A percentile compares a stretch with the other conserved stretches of the same genome.
phyloP scores from a whole-genome alignment of 1,140 invertebrate genomes.

The Semibalanus balanoides region DNA sequence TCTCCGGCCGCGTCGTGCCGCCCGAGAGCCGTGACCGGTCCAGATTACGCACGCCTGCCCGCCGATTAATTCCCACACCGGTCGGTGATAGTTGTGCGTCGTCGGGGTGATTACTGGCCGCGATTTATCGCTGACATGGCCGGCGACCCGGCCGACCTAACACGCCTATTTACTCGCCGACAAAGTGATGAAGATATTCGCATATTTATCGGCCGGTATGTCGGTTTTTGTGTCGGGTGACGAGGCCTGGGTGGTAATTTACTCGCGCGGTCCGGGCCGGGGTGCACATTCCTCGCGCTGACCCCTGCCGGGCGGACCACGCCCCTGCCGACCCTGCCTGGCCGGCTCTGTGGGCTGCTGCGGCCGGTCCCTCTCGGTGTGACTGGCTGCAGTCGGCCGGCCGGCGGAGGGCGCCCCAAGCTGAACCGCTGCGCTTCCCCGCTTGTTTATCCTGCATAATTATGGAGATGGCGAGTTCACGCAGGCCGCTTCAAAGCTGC shows the following conservation, averaged over 20 bases:
- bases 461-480: not conserved
- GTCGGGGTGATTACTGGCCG: not conserved
- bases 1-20: not conserved
- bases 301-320: not conserved
- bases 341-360: no score
- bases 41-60: not conserved
- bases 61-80: not conserved
- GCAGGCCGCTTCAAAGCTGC: not conserved
- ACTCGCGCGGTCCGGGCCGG: not conserved
- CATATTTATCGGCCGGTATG: not conserved
- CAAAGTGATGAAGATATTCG: not conserved
- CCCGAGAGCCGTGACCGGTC: not conserved
- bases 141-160: no score
- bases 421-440: no score
- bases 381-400: no score
- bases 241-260: not conserved
- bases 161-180: not conserved
- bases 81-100: not conserved
- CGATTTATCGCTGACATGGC: not conserved
- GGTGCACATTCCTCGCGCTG: not conserved
- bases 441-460: slow-evolving; percentile 1
- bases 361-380: no score
- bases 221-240: not conserved
- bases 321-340: no score
- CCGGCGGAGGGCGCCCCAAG: no score